A percentile compares a stretch with the other conserved stretches of the same genome.
Evolutionary conservation across 2,113 vertebrate genomes (phyloP).

Genomic region (Halcyon senegalensis): DNA sequence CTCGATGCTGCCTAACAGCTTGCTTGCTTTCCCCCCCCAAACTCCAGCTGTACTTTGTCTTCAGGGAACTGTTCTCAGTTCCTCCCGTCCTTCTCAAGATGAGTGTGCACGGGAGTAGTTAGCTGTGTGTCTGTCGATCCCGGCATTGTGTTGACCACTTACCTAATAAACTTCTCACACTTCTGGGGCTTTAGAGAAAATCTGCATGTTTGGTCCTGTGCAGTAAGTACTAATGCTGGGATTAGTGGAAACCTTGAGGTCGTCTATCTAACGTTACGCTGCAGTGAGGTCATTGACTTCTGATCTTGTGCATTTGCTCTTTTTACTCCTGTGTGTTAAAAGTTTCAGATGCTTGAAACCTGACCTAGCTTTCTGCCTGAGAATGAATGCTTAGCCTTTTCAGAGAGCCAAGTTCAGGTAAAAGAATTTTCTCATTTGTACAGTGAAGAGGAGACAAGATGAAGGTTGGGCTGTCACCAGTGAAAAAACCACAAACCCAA

Average conservation of each 20-base stretch:
- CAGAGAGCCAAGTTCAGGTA: not conserved
- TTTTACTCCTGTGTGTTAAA: not conserved
- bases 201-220: rapidly evolving
- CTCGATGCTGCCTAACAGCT: not conserved
- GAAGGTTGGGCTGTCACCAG: not conserved
- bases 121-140: not conserved
- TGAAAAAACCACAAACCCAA: not conserved
- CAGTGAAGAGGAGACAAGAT: not conserved
- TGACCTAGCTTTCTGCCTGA: not conserved
- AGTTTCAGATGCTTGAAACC: rapidly evolving
- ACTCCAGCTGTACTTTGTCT: not conserved
- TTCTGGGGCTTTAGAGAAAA: not conserved
- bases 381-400: not conserved
- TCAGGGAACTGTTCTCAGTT: not conserved
- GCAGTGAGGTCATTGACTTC: not conserved
- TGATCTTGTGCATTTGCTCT: not conserved
- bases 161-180: not conserved
- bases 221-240: not conserved
- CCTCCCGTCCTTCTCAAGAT: not conserved
- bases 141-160: not conserved
- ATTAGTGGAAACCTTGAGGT: not conserved
- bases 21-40: not conserved
- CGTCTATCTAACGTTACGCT: not conserved
- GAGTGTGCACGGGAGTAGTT: not conserved
- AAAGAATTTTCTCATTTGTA: not conserved